Evolutionary conservation across 1,140 invertebrate species (phyloP), one percentile per base, ranked within the genome.

Genomic region (Radopholus similis): DNA sequence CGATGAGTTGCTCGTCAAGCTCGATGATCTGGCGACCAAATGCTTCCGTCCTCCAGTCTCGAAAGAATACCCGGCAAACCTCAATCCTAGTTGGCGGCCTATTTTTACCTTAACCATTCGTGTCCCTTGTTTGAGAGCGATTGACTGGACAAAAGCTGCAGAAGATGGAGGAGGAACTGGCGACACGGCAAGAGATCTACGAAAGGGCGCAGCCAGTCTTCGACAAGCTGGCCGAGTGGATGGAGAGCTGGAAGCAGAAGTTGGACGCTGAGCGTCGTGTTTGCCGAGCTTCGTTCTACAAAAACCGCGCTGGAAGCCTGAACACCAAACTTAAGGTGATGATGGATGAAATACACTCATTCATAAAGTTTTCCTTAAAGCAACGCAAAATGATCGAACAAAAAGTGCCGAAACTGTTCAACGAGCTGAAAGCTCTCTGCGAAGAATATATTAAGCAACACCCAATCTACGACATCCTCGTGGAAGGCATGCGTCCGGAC

Each of bases 201-300:
- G 34, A 49, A 21, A 35, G 64, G 18, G 64, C 51, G 4, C 34
- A 59, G 37, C 54, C 37, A 2, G 28, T 66, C 30, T 66, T 47
- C n/a, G 64, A 66, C 26, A 44, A 56, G 42, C 40, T 66, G n/a
- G 15, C 28, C 9, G 64, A 66, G 58, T 66, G 64, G 64, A 63
- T 59, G 38, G 47, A 30, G 4, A 26, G 18, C 8, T 66, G 64
- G 64, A 66, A 63, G 21, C 54, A 64, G 34, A 66, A 66, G 21
- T 30, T 66, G 26, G 56, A 59, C n/a, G 34, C 54, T 18, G 64
- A 66, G 23, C 23, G 54, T 6, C 51, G 54, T 13, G 64, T 55
- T 2, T 66, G 64, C 15, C 64, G 64, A 18, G 64, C 64, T 6
- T 66, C 64, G 8, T 66, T 66, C 18, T 66, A 66, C 18, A 66